Evolutionary conservation across 1,140 invertebrate species (phyloP).

Genomic region (Pachypsylla venusta): DNA sequence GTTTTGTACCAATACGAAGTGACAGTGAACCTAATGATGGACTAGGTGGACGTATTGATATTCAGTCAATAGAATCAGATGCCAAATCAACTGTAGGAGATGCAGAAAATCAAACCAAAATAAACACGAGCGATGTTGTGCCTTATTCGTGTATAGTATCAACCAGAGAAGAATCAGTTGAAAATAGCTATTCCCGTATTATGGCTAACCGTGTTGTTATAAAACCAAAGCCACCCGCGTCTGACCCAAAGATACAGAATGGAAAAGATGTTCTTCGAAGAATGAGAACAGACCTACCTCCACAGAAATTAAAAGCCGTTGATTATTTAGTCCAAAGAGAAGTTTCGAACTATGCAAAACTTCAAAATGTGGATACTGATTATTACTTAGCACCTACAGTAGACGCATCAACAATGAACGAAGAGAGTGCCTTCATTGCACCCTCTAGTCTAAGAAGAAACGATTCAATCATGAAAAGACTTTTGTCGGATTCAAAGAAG

Average conservation of each 20-base stretch:
- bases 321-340: slow-evolving; percentile 5
- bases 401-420: not conserved
- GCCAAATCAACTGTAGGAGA: not conserved
- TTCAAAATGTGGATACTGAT: not conserved
- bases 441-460: not conserved
- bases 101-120: too few species aligned
- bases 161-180: not conserved
- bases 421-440: not conserved
- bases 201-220: not conserved
- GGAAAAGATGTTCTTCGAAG: not conserved
- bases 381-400: not conserved
- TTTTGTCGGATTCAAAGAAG: not conserved
- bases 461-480: not conserved
- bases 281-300: not conserved
- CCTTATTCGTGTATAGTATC: not conserved
- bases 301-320: not conserved
- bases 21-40: not conserved
- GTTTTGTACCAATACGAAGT: not conserved
- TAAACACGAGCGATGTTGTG: too few species aligned
- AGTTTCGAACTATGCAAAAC: not conserved
- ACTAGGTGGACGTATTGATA: not conserved
- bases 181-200: slow-evolving; percentile 1
- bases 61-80: not conserved
- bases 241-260: slow-evolving; percentile 3
- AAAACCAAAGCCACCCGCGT: not conserved